Conservation (phyloP, 2,113 vertebrate species). For the Pica pica region DNA sequence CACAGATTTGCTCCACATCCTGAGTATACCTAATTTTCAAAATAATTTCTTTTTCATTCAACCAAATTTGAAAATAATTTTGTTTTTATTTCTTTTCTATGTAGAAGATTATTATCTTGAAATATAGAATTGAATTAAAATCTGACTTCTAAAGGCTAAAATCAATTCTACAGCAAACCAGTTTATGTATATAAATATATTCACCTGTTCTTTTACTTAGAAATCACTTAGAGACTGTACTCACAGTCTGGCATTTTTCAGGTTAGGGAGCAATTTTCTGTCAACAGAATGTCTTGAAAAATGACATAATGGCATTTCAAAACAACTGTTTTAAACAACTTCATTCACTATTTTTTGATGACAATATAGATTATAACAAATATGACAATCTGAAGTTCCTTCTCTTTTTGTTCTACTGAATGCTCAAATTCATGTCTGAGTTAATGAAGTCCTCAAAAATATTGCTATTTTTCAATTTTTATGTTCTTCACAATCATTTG, state of each 20-base stretch:
- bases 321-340: neutral
- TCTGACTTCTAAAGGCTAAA: neutral
- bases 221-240: neutral
- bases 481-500: neutral
- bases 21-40: neutral
- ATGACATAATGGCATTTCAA: neutral
- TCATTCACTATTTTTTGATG: neutral
- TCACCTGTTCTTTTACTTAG: neutral
- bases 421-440: neutral
- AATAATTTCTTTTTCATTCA: neutral
- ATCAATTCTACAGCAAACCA: neutral
- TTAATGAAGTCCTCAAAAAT: neutral
- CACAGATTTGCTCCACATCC: neutral
- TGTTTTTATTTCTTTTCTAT: neutral
- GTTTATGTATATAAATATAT: neutral
- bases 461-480: neutral
- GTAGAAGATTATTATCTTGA: neutral
- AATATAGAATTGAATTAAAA: neutral
- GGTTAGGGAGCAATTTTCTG: neutral
- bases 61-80: neutral
- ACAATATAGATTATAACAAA: neutral
- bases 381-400: neutral
- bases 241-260: neutral
- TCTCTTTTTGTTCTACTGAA: neutral
- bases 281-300: neutral